These are phyloP conservation scores for Atta colombica DNA, from an alignment of 1,140 invertebrate species.

Conservation along the genomic window DNA sequence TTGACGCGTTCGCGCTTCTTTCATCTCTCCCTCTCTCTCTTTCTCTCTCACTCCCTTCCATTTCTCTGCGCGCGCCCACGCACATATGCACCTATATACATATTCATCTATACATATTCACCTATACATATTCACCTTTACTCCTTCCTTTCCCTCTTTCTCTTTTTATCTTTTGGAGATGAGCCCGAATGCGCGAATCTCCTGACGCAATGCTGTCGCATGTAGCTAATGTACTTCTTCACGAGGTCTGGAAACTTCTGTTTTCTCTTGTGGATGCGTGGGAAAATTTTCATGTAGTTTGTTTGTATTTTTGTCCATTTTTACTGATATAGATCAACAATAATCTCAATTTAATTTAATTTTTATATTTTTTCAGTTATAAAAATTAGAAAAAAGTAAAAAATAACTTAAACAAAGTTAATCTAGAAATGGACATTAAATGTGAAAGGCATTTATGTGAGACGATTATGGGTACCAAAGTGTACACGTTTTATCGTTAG, in stretches of 20 bases:
- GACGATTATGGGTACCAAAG: background rate
- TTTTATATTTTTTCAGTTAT: too few relatives aligned
- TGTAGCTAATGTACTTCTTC: background rate
- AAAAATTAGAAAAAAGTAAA: too few relatives aligned
- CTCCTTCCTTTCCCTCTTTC: background rate
- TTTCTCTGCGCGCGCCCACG: background rate
- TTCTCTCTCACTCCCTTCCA: background rate
- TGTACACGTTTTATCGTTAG: background rate
- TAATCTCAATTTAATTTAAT: too few relatives aligned
- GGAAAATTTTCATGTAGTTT: background rate
- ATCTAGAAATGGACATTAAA: background rate
- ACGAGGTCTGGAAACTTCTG: constrained; percentile 8
- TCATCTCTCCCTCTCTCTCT: background rate
- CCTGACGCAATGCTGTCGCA: background rate
- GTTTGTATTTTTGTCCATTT: background rate
- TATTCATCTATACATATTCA: too few relatives aligned
- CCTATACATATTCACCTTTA: too few relatives aligned
- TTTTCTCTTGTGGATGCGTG: background rate
- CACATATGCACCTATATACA: background rate
- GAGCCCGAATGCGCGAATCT: background rate
- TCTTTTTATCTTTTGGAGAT: background rate
- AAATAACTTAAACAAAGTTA: too few relatives aligned
- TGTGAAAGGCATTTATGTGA: background rate
- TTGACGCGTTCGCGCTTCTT: constrained; percentile 33
- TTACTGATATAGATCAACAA: too few relatives aligned